Conservation (phyloP, 2,888 invertebrate genomes). For the Crossocerus cetratus region DNA sequence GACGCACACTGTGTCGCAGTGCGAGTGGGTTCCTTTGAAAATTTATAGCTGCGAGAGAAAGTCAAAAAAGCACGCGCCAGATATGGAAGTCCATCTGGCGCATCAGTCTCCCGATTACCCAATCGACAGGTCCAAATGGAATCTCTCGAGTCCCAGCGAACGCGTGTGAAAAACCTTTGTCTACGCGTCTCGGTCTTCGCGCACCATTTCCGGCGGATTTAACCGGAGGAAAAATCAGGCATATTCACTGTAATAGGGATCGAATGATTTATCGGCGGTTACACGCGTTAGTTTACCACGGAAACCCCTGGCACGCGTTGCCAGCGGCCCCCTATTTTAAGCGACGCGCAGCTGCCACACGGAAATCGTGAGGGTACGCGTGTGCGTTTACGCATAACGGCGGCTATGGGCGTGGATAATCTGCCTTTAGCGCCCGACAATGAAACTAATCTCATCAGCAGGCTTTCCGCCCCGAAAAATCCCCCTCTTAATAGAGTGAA, state of each 20-base stretch:
- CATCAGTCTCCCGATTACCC: too few species aligned
- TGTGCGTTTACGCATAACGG: slow-evolving; percentile 47
- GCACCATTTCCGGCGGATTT: too few species aligned
- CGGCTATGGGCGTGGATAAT: slow-evolving; percentile 40
- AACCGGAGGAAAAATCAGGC: slow-evolving; percentile 35
- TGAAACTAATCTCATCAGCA: slow-evolving; percentile 35
- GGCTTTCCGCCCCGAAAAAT: not conserved
- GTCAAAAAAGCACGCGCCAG: too few species aligned
- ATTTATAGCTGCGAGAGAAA: too few species aligned
- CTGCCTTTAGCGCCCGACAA: slow-evolving; percentile 36
- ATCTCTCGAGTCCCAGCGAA: too few species aligned
- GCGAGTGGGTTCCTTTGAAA: too few species aligned
- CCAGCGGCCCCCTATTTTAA: slow-evolving; percentile 59
- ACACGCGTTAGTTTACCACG: slow-evolving; percentile 27
- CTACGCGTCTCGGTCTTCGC: too few species aligned
- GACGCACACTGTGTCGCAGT: too few species aligned
- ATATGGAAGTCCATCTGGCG: too few species aligned
- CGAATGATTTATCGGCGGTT: slow-evolving; percentile 42
- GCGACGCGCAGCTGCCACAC: slow-evolving; percentile 54
- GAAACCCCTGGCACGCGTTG: slow-evolving; percentile 39
- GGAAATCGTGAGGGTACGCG: slow-evolving; percentile 22
- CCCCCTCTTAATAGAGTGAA: not conserved
- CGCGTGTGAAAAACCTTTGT: too few species aligned
- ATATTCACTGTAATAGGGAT: slow-evolving; percentile 36
- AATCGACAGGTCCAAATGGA: too few species aligned